Evolutionary conservation across 2,888 invertebrate genomes (phyloP), one percentile per base, ranked within the genome.

Genomic region (Ctena decussata): DNA sequence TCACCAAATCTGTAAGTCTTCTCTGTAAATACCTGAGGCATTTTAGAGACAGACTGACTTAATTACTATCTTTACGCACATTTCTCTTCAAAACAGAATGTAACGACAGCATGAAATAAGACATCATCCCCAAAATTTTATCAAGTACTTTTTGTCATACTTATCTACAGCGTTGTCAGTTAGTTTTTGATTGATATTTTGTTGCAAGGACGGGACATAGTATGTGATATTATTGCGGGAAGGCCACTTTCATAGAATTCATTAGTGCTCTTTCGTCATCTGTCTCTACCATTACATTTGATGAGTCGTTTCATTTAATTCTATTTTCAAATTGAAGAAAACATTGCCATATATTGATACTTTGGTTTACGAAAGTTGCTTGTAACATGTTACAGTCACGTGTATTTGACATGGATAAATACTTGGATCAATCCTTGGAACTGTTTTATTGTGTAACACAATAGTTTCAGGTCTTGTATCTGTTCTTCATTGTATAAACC

Each of bases 371-470:
- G 2, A 60, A 24, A 3, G 79, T 27, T 87, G 80, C 41, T 87
- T 89, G 49, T 70, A 82, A 35, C 84, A 87, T 12, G 80, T 84
- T 1, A 80, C 74, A 27, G 87, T 81, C 27, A 87, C 83, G 41
- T 79, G 79, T 75, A 88, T 84, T 11, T 85, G 65, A 65, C 85
- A 84, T 0, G 85, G 37, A 49, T 83, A 77, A 18, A 83, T 78
- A 0, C 83, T 86, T 53, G 85, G 86, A 60, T 85, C 83, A 35
- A 83, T 49, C 1, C 86, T 79, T 1, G 80, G 77, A 0, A 82
- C 73, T 1, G 89, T 82, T 15, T 80, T 86, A n/a, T 83, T 0
- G 49, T 21, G 35, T 82, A 82, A 77, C 84, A 86, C 15, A 87
- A 11, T 60, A 30, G 73, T 41, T 77, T 84, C 11, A 80, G 27